phyloP scores from a whole-genome alignment of 2,113 vertebrate species.

The Lynx canadensis region DNA sequence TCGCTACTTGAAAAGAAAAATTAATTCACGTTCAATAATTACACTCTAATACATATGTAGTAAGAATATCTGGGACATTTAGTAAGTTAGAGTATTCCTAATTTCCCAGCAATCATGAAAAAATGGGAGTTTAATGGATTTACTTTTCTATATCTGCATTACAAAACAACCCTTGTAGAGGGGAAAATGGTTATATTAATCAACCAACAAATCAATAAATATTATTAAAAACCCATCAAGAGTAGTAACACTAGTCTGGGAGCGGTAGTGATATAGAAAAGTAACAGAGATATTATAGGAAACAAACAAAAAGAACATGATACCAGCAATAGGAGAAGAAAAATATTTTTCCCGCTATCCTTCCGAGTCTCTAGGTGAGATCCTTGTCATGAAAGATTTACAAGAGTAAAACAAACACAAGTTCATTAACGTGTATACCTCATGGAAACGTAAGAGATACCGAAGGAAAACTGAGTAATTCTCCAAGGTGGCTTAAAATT shows the following conservation, averaged over 20 bases:
- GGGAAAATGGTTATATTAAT: background rate
- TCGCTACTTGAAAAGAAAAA: background rate
- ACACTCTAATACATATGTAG: background rate
- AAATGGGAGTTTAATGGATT: background rate
- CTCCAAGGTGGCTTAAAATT: background rate
- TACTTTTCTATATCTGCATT: background rate
- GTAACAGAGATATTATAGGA: background rate
- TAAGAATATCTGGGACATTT: background rate
- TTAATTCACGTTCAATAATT: background rate
- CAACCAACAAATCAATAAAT: background rate
- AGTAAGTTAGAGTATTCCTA: background rate
- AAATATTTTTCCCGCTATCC: background rate
- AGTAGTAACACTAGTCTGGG: background rate
- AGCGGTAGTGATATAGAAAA: background rate
- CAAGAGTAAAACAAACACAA: background rate
- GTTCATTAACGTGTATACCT: background rate
- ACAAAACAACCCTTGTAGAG: background rate
- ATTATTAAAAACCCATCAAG: background rate
- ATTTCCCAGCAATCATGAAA: background rate
- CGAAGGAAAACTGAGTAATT: background rate
- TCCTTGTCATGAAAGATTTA: background rate
- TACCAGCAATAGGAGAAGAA: background rate
- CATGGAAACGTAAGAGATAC: background rate
- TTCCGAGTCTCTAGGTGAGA: background rate
- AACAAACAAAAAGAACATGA: background rate